Base-by-base conservation (phyloP, 2,888 invertebrate species). In the Athripsodes cinereus region DNA sequence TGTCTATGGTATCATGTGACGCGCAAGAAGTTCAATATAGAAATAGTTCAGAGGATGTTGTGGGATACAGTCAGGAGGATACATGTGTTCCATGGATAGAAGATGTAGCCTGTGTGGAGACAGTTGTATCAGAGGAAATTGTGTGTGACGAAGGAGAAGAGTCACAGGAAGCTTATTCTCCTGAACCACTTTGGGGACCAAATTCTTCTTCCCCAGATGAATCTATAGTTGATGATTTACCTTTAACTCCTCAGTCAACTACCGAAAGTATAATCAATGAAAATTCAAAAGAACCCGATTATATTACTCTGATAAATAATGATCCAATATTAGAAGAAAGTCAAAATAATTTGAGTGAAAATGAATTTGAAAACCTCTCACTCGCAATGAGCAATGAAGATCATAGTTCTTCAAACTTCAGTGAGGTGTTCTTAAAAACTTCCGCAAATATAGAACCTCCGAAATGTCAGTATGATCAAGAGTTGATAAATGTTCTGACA, bases 81-180 rank as follows among this genome's bases (percentile, higher is more conserved):
- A 8, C n/a, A 3, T 40, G 40, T 13, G 40, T 13, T 40, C 40
- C 40, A 26, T 79, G 79, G 79, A 72, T 78, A 34, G 75, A 76
- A 55, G 74, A 77, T 64, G 71, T 78, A 16, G 77, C 71, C 35
- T 77, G 75, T 66, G 70, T 76, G 44, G 78, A 79, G 68, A 78
- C 77, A 21, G 73, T 79, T 58, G 72, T 75, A 22, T 75, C 72
- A 63, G 78, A 78, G 49, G 74, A 78, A 16, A 26, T 22, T 56
- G 68, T 75, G 40, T 72, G 70, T 31, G 76, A 75, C 68, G 72
- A 76, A 62, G 62, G 69, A 73, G 57, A 68, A 69, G 60, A 71
- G 72, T 71, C 72, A 46, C 70, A 22, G 1, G 34, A 47, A 6
- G 22, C 35, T 47, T 51, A 13, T 19, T 47, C 35, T 13, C 55